phyloP scores from a whole-genome alignment of 1,140 invertebrate genomes.

The Hormaphis cornu region DNA sequence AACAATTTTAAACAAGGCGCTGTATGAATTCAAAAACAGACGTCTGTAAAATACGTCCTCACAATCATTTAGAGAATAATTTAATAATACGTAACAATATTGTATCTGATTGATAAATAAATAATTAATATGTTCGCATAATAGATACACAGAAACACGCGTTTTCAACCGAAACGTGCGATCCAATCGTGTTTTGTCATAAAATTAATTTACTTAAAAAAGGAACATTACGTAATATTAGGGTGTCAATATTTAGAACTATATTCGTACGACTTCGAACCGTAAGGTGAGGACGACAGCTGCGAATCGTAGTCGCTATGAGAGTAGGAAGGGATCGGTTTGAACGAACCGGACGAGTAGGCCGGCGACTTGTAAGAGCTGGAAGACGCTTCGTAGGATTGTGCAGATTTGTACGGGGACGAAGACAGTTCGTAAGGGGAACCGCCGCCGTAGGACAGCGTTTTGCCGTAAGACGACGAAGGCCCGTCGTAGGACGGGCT shows the following conservation, averaged over 20 bases:
- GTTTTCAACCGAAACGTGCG: neutral
- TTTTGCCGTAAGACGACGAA: neutral
- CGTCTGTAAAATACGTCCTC: neutral
- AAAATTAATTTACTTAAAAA: neutral
- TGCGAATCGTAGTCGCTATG: neutral
- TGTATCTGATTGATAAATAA: too few relatives aligned
- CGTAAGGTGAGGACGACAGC: neutral
- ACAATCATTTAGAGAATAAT: neutral
- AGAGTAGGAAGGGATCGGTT: neutral
- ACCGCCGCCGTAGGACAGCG: neutral
- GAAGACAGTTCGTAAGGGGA: neutral
- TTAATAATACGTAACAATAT: too few relatives aligned
- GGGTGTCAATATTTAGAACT: constrained; percentile 28
- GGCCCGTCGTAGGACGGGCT: neutral
- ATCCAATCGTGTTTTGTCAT: neutral
- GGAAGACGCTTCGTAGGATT: neutral
- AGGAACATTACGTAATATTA: constrained; percentile 16
- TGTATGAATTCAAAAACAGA: neutral
- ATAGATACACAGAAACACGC: neutral
- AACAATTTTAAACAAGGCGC: neutral
- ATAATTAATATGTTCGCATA: too few relatives aligned
- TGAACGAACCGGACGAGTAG: constrained; percentile 13
- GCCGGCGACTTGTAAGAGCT: neutral
- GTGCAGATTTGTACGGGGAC: neutral
- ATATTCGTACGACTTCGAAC: constrained; percentile 4